Evolutionary conservation across 2,888 invertebrate genomes (phyloP), one percentile per base, ranked within the genome.

Genomic region (Linyphia triangularis): DNA sequence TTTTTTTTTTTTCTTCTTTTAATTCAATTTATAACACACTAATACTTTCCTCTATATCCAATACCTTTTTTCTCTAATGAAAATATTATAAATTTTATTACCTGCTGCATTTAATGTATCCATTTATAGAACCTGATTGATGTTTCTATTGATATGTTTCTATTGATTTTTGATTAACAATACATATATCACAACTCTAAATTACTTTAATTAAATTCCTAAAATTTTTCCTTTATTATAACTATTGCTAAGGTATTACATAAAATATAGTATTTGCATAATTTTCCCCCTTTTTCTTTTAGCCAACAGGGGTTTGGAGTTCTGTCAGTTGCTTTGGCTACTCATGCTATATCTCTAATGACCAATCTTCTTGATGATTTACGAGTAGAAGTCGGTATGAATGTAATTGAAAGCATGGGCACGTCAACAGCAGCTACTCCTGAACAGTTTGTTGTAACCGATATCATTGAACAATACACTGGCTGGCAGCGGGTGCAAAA

Each of bases 271-370:
- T 40, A 13, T 40, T 13, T 40, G 40, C 1, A 40, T 40, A 16
- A 10, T 65, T 33, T 22, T n/a, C n/a, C n/a, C n/a, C n/a, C n/a
- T 73, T 37, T 81, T 85, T 89, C 75, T 90, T 92, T 88, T 92
- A 95, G 95, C 92, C 96, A 96, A 93, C 97, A 97, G 93, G 96
- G 97, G 40, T 96, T 97, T 90, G 96, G 97, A 78, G 97, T 96
- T 2, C 94, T 98, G 13, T 97, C 97, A 91, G 97, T 98, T 24
- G 97, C 97, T 0, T 94, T 98, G 78, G 97, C 97, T 16, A 96
- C 96, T 28, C 96, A 96, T 90, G 96, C 96, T 88, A 94, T 98
- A n/a, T 95, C 95, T 33, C 94, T 98, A 92, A 93, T 96, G 92
- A 94, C 95, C 40, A 95, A 95, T 33, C 93, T 97, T 90, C 94